Conservation (phyloP, 2,888 invertebrate genomes). For the Fabriciana adippe region DNA sequence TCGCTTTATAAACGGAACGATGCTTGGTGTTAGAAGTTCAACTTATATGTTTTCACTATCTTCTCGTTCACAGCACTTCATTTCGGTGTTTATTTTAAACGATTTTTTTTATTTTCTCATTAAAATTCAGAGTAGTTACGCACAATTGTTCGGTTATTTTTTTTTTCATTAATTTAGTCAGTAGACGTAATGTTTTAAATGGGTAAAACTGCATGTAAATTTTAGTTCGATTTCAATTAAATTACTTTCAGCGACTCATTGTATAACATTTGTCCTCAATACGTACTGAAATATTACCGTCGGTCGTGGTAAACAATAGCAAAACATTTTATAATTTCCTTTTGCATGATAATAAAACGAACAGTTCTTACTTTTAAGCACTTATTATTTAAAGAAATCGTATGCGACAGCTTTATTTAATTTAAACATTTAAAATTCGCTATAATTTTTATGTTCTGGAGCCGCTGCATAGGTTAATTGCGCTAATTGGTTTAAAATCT, state of each 20-base stretch:
- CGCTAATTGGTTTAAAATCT: constrained; percentile 50
- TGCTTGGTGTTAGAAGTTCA: constrained; percentile 73
- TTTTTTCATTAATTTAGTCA: constrained; percentile 58
- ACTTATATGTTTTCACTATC: constrained; percentile 68
- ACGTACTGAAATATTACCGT: not conserved
- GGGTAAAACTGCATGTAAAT: constrained; percentile 71
- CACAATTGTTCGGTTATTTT: constrained; percentile 60
- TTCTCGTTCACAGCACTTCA: constrained; percentile 71
- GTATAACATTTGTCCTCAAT: constrained; percentile 6
- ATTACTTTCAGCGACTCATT: constrained; percentile 28
- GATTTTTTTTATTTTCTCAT: constrained; percentile 49
- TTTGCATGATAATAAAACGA: constrained; percentile 31
- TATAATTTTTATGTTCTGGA: constrained; percentile 40
- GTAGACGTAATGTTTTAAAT: constrained; percentile 71
- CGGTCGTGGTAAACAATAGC: constrained; percentile 9
- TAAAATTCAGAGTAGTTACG: constrained; percentile 56
- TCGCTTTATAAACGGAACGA: constrained; percentile 72
- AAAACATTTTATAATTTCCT: constrained; percentile 10
- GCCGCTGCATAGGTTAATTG: constrained; percentile 43
- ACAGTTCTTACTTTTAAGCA: constrained; percentile 17
- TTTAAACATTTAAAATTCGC: constrained; percentile 41
- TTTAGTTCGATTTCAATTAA: constrained; percentile 48
- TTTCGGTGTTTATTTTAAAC: constrained; percentile 68
- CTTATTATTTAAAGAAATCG: constrained; percentile 8
- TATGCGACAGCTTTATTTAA: constrained; percentile 33